These are phyloP conservation scores for Callinectes sapidus DNA, from an alignment of 2,888 invertebrate genomes.

Conservation along the genomic window DNA sequence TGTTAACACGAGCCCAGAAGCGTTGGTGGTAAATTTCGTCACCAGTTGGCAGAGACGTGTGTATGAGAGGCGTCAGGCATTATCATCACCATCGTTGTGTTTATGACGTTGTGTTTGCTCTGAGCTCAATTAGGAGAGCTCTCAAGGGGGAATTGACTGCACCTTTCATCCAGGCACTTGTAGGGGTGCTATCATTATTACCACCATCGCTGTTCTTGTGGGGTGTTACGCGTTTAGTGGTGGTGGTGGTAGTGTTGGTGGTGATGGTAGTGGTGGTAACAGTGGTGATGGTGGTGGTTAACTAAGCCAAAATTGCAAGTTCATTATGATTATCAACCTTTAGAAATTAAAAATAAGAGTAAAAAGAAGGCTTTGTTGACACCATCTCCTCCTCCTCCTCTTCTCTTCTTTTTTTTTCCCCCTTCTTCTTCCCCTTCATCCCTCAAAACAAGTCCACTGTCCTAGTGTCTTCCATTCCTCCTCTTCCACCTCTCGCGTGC, in stretches of 20 bases:
- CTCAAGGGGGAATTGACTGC: not conserved
- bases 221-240: not conserved
- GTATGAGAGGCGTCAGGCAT: too few species aligned
- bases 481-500: not conserved
- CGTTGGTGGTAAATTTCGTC: too few species aligned
- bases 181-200: not conserved
- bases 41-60: too few species aligned
- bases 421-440: not conserved
- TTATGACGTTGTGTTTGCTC: too few species aligned
- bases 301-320: not conserved
- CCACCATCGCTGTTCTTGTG: not conserved
- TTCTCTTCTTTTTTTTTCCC: not conserved
- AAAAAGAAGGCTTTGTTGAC: not conserved
- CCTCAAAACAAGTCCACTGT: not conserved
- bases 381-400: not conserved
- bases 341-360: not conserved
- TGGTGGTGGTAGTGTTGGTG: too few species aligned
- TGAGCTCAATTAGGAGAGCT: not conserved
- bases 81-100: too few species aligned
- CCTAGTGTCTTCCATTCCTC: not conserved
- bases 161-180: not conserved
- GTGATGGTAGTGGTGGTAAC: not conserved
- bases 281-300: not conserved
- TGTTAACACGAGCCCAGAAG: too few species aligned
- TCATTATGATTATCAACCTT: too few species aligned